These are phyloP conservation scores for Diplolepis rosae DNA, from an alignment of 2,888 invertebrate genomes.

Conservation along the genomic window DNA sequence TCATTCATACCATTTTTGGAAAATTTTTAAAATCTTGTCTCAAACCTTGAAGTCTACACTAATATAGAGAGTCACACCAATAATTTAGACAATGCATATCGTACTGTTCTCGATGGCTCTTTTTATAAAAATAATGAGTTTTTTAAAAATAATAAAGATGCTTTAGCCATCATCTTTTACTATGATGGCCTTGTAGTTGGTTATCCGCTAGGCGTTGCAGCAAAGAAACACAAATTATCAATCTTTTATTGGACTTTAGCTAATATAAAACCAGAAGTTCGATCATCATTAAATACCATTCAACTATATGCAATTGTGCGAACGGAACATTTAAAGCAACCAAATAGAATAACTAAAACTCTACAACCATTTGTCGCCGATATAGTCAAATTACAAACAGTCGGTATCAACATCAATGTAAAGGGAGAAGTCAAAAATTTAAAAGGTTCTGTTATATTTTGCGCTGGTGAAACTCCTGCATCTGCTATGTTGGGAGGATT, in stretches of 20 bases:
- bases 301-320: slow-evolving; percentile 31
- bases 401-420: slow-evolving; percentile 40
- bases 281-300: background rate
- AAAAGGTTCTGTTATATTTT: slow-evolving; percentile 48
- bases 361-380: slow-evolving; percentile 41
- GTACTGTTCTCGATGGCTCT: slow-evolving; percentile 47
- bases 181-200: slow-evolving; percentile 49
- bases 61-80: no score
- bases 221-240: slow-evolving; percentile 46
- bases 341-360: slow-evolving; percentile 32
- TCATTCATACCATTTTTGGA: no score
- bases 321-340: slow-evolving; percentile 35
- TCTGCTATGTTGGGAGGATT: slow-evolving; percentile 49
- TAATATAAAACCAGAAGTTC: slow-evolving; percentile 7
- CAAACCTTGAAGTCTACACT: no score
- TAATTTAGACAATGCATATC: no score
- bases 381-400: slow-evolving; percentile 37
- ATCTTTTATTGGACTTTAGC: slow-evolving; percentile 48
- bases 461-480: slow-evolving; percentile 48
- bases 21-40: no score
- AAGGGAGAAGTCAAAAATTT: slow-evolving; percentile 36
- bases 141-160: slow-evolving; percentile 40
- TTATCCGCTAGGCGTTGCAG: slow-evolving; percentile 46
- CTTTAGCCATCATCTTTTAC: slow-evolving; percentile 49
- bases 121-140: slow-evolving; percentile 47